Conservation (phyloP, 2,888 invertebrate genomes). For the Argyresthia goedartella region DNA sequence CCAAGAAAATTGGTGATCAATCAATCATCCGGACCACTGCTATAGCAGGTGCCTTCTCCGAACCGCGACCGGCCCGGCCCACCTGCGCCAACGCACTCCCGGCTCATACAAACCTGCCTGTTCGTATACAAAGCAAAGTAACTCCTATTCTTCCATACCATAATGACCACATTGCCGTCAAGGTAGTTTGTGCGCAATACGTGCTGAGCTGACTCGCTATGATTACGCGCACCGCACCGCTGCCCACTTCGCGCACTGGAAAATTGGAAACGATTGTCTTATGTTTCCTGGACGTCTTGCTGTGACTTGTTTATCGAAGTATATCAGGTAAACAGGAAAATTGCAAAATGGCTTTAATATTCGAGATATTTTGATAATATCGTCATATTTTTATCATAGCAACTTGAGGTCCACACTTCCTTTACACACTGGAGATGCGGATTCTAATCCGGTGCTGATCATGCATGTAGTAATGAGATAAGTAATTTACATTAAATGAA, state of each 20-base stretch:
- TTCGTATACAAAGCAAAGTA: background rate
- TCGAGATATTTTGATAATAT: too few species aligned
- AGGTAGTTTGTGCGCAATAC: background rate
- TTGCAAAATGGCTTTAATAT: too few species aligned
- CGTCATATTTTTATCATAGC: too few species aligned
- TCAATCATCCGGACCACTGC: background rate
- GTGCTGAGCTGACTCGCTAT: background rate
- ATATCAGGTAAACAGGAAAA: too few species aligned
- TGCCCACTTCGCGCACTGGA: slow-evolving; percentile 33
- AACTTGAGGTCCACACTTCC: too few species aligned
- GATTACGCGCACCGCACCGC: slow-evolving; percentile 38
- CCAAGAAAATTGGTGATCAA: background rate
- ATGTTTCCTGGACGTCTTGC: background rate
- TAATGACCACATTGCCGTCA: too few species aligned
- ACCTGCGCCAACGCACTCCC: background rate
- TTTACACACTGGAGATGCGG: too few species aligned
- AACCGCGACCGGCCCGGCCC: slow-evolving; percentile 28
- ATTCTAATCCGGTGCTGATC: too few species aligned
- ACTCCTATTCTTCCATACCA: background rate
- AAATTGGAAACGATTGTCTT: background rate
- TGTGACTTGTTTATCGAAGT: too few species aligned
- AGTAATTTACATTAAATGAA: too few species aligned
- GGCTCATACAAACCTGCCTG: background rate
- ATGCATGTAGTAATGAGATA: too few species aligned
- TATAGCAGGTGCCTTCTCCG: slow-evolving; percentile 31